Conservation (phyloP, 2,888 invertebrate species). For the Uloborus plumipes region DNA sequence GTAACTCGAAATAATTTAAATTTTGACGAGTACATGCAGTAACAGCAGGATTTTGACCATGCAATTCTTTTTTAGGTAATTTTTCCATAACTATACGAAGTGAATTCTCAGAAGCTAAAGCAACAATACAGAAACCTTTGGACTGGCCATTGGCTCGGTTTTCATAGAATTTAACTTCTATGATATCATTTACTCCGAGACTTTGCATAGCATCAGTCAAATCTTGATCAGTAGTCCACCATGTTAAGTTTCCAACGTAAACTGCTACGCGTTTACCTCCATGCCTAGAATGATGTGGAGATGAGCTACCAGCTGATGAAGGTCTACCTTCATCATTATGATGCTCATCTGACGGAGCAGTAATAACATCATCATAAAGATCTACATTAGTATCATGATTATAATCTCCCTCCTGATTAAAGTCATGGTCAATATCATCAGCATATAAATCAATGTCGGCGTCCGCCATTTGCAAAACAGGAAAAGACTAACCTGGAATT, state of each 20-base stretch:
- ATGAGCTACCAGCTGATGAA: conserved; percentile 56
- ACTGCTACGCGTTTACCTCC: conserved; percentile 74
- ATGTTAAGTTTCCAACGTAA: conserved; percentile 98
- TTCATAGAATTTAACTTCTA: conserved; percentile 99
- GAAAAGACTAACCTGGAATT: too few relatives aligned
- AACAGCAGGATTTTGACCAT: conserved; percentile 94
- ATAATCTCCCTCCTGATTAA: conserved; percentile 78
- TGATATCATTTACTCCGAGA: conserved; percentile 91
- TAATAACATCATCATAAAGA: conserved; percentile 94
- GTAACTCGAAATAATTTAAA: conserved; percentile 75
- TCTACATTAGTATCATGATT: conserved; percentile 87
- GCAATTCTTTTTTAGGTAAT: conserved; percentile 93
- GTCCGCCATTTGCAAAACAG: conserved; percentile 72
- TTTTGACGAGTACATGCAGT: conserved; percentile 95
- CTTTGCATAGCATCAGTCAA: conserved; percentile 90
- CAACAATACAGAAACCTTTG: conserved; percentile 97
- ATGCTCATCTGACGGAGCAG: conserved; percentile 77
- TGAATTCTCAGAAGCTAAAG: conserved; percentile 92
- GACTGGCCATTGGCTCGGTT: conserved; percentile 98
- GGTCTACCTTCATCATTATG: conserved; percentile 58
- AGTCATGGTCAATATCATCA: conserved; percentile 96
- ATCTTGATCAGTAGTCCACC: conserved; percentile 99
- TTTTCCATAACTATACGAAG: conserved; percentile 91
- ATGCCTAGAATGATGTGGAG: conserved; percentile 50
- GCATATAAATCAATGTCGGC: conserved; percentile 97